phyloP scores from a whole-genome alignment of 1,140 invertebrate species.

The Heliothis subflexa region DNA sequence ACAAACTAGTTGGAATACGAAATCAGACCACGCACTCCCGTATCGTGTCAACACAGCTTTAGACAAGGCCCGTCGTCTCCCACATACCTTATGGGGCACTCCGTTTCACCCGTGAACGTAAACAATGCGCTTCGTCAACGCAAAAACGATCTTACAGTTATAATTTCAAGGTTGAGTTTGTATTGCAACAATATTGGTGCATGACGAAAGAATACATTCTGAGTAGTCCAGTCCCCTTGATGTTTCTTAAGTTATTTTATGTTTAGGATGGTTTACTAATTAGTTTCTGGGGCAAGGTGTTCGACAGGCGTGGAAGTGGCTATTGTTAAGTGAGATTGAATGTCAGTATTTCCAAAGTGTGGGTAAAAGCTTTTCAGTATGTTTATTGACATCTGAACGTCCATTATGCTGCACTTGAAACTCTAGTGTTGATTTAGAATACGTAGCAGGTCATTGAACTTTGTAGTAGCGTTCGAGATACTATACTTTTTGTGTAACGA shows the following conservation, averaged over 20 bases:
- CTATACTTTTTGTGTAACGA: too few species aligned
- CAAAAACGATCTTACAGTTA: slow-evolving; percentile 48
- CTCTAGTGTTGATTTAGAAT: slow-evolving; percentile 35
- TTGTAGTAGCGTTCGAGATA: background rate
- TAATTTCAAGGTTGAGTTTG: slow-evolving; percentile 25
- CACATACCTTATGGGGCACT: slow-evolving; percentile 67
- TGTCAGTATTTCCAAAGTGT: slow-evolving; percentile 11
- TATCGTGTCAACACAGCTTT: slow-evolving; percentile 31
- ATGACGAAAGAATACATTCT: slow-evolving; percentile 62
- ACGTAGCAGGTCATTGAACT: slow-evolving; percentile 32
- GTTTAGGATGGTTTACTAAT: slow-evolving; percentile 61
- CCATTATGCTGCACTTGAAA: slow-evolving; percentile 20
- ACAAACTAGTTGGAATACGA: background rate
- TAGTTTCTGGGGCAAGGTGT: slow-evolving; percentile 58
- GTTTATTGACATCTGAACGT: slow-evolving; percentile 4
- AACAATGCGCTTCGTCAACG: slow-evolving; percentile 54
- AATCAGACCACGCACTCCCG: slow-evolving; percentile 15
- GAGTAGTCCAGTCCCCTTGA: slow-evolving; percentile 47
- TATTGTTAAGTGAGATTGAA: slow-evolving; percentile 21
- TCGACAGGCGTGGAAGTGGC: background rate
- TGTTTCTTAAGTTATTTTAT: slow-evolving; percentile 55
- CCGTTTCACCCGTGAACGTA: slow-evolving; percentile 63
- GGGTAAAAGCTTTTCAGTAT: background rate
- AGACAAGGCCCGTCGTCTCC: slow-evolving; percentile 48
- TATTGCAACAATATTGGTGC: background rate